Percentiles rank a stretch among this genome's conserved stretches.
phyloP scores from a whole-genome alignment of 2,888 invertebrate genomes.

The Yponomeuta evonymella region DNA sequence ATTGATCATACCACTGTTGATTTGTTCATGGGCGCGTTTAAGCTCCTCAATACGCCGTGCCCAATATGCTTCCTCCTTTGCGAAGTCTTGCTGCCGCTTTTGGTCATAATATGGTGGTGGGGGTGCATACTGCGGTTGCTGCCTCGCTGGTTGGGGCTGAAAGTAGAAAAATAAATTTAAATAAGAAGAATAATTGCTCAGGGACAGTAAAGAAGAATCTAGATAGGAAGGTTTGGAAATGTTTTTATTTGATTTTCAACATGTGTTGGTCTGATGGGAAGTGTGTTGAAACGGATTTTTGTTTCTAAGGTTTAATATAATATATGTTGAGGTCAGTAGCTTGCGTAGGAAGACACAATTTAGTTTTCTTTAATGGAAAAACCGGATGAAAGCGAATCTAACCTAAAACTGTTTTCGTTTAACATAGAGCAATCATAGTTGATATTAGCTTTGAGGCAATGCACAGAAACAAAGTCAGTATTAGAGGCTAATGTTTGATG shows the following conservation, averaged over 20 bases:
- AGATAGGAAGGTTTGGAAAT: neutral
- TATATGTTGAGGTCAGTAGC: no score
- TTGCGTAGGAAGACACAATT: neutral
- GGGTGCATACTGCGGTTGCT: conserved; percentile 25
- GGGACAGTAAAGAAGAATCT: neutral
- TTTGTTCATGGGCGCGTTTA: conserved; percentile 61
- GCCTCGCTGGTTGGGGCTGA: conserved; percentile 36
- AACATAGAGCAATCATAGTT: neutral
- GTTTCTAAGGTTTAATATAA: neutral
- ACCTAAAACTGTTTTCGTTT: neutral
- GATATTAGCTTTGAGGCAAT: neutral
- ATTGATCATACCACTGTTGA: conserved; percentile 55
- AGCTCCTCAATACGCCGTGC: conserved; percentile 58
- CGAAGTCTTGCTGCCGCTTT: conserved; percentile 44
- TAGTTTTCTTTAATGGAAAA: neutral
- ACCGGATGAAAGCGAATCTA: neutral
- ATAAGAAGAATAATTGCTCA: neutral
- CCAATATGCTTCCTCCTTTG: conserved; percentile 68
- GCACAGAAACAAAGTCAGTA: neutral
- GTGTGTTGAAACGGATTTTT: no score
- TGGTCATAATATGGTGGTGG: conserved; percentile 44
- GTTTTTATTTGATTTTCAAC: neutral
- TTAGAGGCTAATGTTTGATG: neutral
- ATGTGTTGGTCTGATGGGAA: no score
- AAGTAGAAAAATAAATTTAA: neutral